Base-by-base conservation (phyloP, 2,797 vertebrate genomes). In the Nannoperca australis region DNA sequence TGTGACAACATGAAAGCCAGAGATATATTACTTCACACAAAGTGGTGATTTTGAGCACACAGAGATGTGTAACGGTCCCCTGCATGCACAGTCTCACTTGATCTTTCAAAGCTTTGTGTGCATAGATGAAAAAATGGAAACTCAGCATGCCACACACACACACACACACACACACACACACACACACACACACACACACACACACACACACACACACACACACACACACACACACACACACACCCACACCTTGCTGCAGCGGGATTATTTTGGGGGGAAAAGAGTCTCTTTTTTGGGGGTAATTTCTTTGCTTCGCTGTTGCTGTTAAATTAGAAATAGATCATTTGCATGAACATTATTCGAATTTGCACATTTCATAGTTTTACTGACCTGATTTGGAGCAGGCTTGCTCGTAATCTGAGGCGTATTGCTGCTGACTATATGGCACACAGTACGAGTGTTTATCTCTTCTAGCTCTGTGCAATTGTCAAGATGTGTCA, bases 401-500 rank as follows among this genome's bases (percentile, higher is more conserved):
- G 15, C 36, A 32, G 13, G 1, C 17, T 59, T 1, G 14, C 5
- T 9, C 50, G 38, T 50, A 59, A 24, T 61, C 3, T 38, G 54
- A 51, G 2, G 1, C 0, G 3, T 3, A 61, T 4, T 10, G 22
- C 49, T 75, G 49, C 54, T 69, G 70, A 65, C 45, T 18, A 27
- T 13, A 70, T 22, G 13, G 27, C 51, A 68, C 32, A 32, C 36
- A 30, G 47, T 10, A 36, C 44, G 42, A 56, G 11, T 20, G 5
- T 20, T 6, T 22, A 54, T 51, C 47, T 68, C 76, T 11, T 8
- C 36, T 4, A 56, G 40, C 53, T 50, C 13, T 20, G 13, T 53
- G 62, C 27, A 56, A 14, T 10, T 67, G 56, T 84, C 66, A 82
- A 20, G 59, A 63, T 36, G 30, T 22, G 59, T 55, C 67, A 32